Conservation (phyloP, 1,140 invertebrate genomes). For the Brachionus angularis region DNA sequence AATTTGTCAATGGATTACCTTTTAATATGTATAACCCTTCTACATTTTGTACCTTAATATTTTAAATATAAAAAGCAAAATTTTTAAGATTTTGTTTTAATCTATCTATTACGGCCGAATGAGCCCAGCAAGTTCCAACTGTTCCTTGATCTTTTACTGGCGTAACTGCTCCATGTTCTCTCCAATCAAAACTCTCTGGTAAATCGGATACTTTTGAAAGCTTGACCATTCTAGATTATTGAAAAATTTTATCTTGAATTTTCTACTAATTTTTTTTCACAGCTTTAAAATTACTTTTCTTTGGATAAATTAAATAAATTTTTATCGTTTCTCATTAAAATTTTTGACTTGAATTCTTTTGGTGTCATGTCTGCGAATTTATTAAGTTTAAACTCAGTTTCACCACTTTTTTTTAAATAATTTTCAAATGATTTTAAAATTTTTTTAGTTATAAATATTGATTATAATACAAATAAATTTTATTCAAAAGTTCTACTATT, state of each 20-base stretch:
- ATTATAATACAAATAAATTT: constrained; percentile 47
- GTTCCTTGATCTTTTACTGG: constrained; percentile 58
- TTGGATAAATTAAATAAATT: not conserved
- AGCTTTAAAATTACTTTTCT: not conserved
- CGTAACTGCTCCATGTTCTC: constrained; percentile 55
- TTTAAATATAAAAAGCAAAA: not conserved
- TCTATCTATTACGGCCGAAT: constrained; percentile 48
- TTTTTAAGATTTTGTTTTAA: not conserved
- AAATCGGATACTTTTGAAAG: not conserved
- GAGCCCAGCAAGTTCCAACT: constrained; percentile 52
- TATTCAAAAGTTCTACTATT: constrained; percentile 47
- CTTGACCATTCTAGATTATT: not conserved
- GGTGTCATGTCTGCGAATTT: constrained; percentile 49
- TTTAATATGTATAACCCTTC: constrained; percentile 51
- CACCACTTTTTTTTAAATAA: not conserved
- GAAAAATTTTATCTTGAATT: not conserved
- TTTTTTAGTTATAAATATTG: too few species aligned
- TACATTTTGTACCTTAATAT: constrained; percentile 48
- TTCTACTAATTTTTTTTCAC: not conserved
- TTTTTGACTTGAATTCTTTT: constrained; percentile 47
- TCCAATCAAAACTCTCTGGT: constrained; percentile 49
- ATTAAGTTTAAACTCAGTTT: constrained; percentile 47
- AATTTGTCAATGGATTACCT: constrained; percentile 49
- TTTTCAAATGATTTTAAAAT: too few species aligned
- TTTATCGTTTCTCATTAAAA: constrained; percentile 48